These are phyloP conservation scores for Bungarus multicinctus DNA, from an alignment of 2,113 vertebrate species.

Conservation along the genomic window DNA sequence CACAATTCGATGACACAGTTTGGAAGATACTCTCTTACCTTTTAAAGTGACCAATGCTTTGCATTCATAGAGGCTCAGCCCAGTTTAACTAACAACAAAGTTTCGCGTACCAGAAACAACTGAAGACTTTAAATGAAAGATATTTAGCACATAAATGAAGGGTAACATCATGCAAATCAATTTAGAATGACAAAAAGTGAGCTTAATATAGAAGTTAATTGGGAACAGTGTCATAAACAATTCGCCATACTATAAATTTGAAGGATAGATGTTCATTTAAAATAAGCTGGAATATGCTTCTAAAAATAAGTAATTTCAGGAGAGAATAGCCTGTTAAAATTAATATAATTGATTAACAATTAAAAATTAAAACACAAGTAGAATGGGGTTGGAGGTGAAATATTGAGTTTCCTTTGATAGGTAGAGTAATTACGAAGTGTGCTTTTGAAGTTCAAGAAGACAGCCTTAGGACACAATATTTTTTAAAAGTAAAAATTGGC, in stretches of 20 bases:
- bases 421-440: slow-evolving; percentile 86
- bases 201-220: slow-evolving; percentile 28
- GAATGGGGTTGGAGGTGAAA: slow-evolving; percentile 84
- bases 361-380: slow-evolving; percentile 82
- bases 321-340: slow-evolving; percentile 72
- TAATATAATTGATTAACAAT: slow-evolving; percentile 80
- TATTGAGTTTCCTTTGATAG: slow-evolving; percentile 88
- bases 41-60: neutral
- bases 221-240: slow-evolving; percentile 50
- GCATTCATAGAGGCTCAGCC: neutral
- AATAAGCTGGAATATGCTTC: slow-evolving; percentile 52
- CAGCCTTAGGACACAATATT: slow-evolving; percentile 89
- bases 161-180: slow-evolving; percentile 41
- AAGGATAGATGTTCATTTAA: slow-evolving; percentile 60
- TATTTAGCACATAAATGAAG: slow-evolving; percentile 28
- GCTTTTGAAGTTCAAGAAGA: slow-evolving; percentile 88
- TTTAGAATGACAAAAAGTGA: slow-evolving; percentile 29
- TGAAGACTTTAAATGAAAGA: neutral
- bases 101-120: neutral
- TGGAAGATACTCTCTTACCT: neutral
- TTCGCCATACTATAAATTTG: slow-evolving; percentile 48
- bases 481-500: slow-evolving; percentile 81
- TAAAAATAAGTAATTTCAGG: slow-evolving; percentile 63
- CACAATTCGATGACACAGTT: neutral
- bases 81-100: neutral